Base-by-base conservation (phyloP, 2,113 vertebrate genomes). In the Calyptomena viridis region DNA sequence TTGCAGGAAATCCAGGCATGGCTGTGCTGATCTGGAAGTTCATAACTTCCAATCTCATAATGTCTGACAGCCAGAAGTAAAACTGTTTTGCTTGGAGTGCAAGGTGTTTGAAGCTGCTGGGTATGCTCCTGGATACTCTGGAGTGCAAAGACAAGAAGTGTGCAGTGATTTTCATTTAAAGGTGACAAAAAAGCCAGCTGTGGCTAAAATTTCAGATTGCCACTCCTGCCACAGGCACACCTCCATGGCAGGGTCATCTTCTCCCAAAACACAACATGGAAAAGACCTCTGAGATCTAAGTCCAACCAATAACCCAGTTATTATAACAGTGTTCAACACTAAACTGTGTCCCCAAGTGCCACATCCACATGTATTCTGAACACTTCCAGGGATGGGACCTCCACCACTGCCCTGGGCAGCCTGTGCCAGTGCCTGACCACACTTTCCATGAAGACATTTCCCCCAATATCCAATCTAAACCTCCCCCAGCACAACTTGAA, bases 1-100 rank as follows among this genome's bases (percentile, higher is more conserved):
- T 91, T 77, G 60, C 60, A 90, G 71, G 73, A 83, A 95, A 47
- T 93, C 63, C 85, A 76, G 46, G 76, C 84, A 59, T 7, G 42
- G 46, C 64, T 37, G 17, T 55, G 68, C 58, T 8, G 1, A 90
- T 88, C 63, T 64, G 62, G 47, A 93, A 92, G 59, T 85, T 59
- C 64, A 89, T 90, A 5, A 17, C 37, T 93, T 95, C 52, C 75
- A 25, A 35, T 92, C 67, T 90, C 85, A 47, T 71, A 50, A 83
- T 39, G 14, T n/a, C 76, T 87, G 84, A 71, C 81, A 89, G 73
- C 31, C 84, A 86, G 53, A 81, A 92, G 87, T 49, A 81, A 75
- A 35, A 79, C 12, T 11, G 19, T 63, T 76, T 58, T 50, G 14
- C 40, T 49, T 42, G 2, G 3, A 60, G 47, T 8, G 18, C 76